Conservation (phyloP, 2,113 vertebrate genomes). For the Leiothrix lutea region DNA sequence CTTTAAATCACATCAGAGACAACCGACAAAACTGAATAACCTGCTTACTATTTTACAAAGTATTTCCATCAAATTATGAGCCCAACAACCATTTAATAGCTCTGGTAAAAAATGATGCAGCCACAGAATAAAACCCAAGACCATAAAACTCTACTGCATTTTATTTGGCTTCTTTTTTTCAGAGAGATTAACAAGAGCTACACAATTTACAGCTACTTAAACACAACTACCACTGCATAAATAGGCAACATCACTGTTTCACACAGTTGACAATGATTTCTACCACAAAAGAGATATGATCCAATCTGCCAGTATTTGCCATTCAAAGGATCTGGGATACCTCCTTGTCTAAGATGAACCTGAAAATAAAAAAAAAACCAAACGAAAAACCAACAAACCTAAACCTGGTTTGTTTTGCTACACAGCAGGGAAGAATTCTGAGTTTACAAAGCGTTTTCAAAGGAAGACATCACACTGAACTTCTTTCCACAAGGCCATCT, state of each 20-base stretch:
- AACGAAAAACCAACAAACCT: neutral
- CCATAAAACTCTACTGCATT: conserved; percentile 3
- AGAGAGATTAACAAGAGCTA: neutral
- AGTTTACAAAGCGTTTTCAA: neutral
- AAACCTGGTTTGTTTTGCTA: neutral
- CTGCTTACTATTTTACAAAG: conserved; percentile 27
- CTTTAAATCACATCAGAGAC: conserved; percentile 37
- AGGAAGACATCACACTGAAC: neutral
- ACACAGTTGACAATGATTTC: neutral
- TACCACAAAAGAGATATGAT: neutral
- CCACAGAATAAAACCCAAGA: conserved; percentile 12
- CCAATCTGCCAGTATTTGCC: neutral
- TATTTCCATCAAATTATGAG: conserved; percentile 30
- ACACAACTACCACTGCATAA: neutral
- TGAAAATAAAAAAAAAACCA: neutral
- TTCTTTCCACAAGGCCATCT: neutral
- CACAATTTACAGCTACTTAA: conserved; percentile 18
- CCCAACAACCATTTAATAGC: conserved; percentile 3
- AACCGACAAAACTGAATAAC: neutral
- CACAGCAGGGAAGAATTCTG: neutral
- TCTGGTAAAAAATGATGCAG: neutral
- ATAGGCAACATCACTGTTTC: neutral
- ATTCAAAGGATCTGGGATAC: neutral
- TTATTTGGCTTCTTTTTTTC: neutral
- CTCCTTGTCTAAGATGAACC: neutral